Evolutionary conservation across 2,888 invertebrate genomes (phyloP).

Genomic region (Ectemnius continuus): DNA sequence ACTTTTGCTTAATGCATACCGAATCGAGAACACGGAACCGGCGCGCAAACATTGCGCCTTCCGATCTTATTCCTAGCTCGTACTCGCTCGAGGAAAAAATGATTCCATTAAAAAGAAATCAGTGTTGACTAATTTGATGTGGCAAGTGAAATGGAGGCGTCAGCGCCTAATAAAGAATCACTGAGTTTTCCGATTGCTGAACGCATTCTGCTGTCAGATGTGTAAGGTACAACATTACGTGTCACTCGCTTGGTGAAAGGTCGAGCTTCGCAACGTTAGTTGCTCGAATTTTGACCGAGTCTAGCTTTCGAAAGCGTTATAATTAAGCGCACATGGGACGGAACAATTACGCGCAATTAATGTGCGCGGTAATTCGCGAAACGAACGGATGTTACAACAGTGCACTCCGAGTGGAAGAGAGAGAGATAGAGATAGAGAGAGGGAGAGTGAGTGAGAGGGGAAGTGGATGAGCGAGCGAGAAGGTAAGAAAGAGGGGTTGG

Average conservation of each 20-base stretch:
- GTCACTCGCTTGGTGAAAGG: no score
- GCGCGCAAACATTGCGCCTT: not conserved
- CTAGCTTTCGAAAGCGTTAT: not conserved
- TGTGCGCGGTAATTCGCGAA: not conserved
- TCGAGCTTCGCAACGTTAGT: no score
- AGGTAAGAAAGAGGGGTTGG: no score
- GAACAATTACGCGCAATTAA: slow-evolving; percentile 7
- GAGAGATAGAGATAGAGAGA: no score
- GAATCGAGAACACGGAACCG: not conserved
- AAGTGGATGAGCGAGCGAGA: no score
- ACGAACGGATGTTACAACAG: not conserved
- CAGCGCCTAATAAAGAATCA: not conserved
- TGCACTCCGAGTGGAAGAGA: no score
- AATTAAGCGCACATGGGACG: not conserved
- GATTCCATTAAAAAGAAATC: not conserved
- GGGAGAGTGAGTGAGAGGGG: no score
- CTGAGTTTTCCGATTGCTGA: not conserved
- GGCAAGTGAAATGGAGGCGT: no score
- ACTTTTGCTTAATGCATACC: slow-evolving; percentile 3
- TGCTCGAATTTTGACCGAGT: not conserved
- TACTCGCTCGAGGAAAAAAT: not conserved
- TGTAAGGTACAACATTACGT: not conserved
- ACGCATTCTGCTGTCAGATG: not conserved
- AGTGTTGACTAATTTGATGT: no score
- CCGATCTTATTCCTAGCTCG: not conserved